Evolutionary conservation across 1,140 invertebrate species (phyloP).

Genomic region (Anoplolepis gracilipes): DNA sequence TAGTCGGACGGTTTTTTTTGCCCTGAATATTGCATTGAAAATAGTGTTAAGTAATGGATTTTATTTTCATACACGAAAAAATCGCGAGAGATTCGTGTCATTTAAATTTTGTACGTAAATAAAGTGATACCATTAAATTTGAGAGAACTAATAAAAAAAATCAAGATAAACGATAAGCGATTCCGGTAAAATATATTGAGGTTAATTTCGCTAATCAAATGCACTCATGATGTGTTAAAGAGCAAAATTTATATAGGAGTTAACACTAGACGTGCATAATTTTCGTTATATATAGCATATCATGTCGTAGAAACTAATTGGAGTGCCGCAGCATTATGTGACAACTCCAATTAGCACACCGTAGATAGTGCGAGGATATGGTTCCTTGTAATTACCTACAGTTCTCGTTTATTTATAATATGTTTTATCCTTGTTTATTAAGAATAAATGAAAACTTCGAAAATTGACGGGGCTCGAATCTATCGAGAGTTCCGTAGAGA

Average conservation of each 20-base stretch:
- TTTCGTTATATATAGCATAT: conserved; percentile 8
- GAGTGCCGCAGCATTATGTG: conserved; percentile 13
- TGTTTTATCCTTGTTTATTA: not conserved
- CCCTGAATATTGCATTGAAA: not conserved
- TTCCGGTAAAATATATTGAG: not conserved
- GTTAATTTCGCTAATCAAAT: conserved; percentile 27
- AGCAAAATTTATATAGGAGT: conserved; percentile 21
- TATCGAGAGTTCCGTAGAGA: not conserved
- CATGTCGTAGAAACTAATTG: conserved; percentile 24
- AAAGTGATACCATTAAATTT: not conserved
- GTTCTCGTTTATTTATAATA: not conserved
- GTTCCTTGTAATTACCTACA: not conserved
- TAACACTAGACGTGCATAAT: conserved; percentile 22
- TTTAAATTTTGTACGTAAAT: conserved; percentile 8
- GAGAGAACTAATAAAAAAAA: not conserved
- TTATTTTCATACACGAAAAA: not conserved
- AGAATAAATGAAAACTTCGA: not conserved
- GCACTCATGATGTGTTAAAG: not conserved
- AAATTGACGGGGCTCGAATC: not conserved
- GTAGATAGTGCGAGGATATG: not conserved
- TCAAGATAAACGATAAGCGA: conserved; percentile 11
- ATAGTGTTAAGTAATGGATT: not conserved
- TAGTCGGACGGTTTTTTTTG: not conserved
- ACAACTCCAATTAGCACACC: conserved; percentile 31
- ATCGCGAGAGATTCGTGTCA: not conserved